Conservation (phyloP, 53 echinoderm and acorn worm species). For the Apostichopus leukothele region DNA sequence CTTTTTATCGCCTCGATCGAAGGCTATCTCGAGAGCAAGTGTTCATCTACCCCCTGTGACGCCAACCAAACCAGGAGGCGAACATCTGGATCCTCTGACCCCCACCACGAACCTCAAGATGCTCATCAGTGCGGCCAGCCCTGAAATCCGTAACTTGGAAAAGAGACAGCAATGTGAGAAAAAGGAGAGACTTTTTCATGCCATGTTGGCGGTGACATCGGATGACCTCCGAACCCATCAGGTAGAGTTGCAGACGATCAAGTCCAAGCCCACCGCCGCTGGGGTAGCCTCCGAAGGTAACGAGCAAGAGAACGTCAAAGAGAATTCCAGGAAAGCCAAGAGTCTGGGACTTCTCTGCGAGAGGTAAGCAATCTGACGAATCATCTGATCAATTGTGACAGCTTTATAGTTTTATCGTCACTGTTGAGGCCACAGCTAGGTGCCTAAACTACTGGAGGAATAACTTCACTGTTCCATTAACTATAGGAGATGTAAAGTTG, state of each 20-base stretch:
- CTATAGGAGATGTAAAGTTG: no score
- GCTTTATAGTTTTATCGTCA: no score
- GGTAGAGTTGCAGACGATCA: not conserved
- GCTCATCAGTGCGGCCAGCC: constrained; percentile 76
- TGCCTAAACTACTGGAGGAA: no score
- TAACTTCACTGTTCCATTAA: no score
- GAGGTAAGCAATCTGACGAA: not conserved
- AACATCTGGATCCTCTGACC: constrained; percentile 61
- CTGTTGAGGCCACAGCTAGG: no score
- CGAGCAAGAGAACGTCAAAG: constrained; percentile 18
- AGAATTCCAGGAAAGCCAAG: constrained; percentile 26
- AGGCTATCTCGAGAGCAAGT: not conserved
- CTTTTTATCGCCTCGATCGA: constrained; percentile 22
- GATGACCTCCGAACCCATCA: constrained; percentile 38
- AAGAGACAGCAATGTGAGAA: constrained; percentile 62
- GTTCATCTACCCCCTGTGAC: constrained; percentile 45
- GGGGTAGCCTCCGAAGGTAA: not conserved
- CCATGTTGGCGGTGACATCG: constrained; percentile 59
- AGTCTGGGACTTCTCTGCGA: constrained; percentile 42
- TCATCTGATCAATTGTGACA: no score
- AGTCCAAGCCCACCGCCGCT: not conserved
- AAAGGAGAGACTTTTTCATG: constrained; percentile 71
- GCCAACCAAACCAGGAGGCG: constrained; percentile 63
- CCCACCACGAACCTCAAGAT: constrained; percentile 95
- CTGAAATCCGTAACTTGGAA: constrained; percentile 78